Evolutionary conservation across 2,797 vertebrate species (phyloP).

Genomic region (Rhinichthys osculus): DNA sequence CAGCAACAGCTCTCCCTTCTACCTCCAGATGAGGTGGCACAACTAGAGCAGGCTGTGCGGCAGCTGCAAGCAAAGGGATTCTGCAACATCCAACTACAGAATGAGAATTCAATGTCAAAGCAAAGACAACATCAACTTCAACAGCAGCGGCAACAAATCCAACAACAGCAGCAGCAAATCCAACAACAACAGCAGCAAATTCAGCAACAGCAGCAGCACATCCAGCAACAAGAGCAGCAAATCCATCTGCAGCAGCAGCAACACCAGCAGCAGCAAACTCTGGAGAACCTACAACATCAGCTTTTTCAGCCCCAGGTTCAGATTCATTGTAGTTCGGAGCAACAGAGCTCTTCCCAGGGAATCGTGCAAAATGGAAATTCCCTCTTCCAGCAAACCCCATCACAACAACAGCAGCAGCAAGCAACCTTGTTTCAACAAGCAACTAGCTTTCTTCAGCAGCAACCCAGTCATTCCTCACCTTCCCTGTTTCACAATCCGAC

Average conservation of each 20-base stretch:
- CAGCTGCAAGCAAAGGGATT: slow-evolving; percentile 92
- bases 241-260: slow-evolving; percentile 71
- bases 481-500: slow-evolving; percentile 91
- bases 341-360: slow-evolving; percentile 80
- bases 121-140: slow-evolving; percentile 86
- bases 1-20: slow-evolving; percentile 87
- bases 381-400: slow-evolving; percentile 85
- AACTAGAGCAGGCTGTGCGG: slow-evolving; percentile 93
- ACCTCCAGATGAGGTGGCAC: slow-evolving; percentile 86
- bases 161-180: slow-evolving; percentile 75
- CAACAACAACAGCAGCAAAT: slow-evolving; percentile 68
- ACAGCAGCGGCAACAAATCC: slow-evolving; percentile 75
- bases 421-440: slow-evolving; percentile 89
- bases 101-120: slow-evolving; percentile 84
- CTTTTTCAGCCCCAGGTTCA: slow-evolving; percentile 90
- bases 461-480: slow-evolving; percentile 84
- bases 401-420: slow-evolving; percentile 76
- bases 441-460: slow-evolving; percentile 90
- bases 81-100: slow-evolving; percentile 87
- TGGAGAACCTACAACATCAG: slow-evolving; percentile 81
- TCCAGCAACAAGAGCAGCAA: slow-evolving; percentile 87
- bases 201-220: slow-evolving; percentile 78
- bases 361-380: slow-evolving; percentile 83
- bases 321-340: slow-evolving; percentile 89
- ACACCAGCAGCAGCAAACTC: slow-evolving; percentile 70